Evolutionary conservation across 2,113 vertebrate genomes (phyloP).

Genomic region (Corvus moneduloides): DNA sequence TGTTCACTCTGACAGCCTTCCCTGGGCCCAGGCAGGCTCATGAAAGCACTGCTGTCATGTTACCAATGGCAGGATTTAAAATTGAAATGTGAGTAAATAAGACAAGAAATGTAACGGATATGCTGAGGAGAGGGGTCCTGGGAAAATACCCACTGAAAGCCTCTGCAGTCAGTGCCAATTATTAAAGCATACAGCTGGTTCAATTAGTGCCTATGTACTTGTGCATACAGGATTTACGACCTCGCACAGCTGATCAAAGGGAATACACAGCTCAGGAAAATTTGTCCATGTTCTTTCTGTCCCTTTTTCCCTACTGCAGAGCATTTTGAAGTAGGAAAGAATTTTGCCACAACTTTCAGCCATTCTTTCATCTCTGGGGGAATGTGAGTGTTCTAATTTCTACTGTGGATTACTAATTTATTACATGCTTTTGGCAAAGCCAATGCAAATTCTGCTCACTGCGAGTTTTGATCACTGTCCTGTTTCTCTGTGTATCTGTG

Average conservation of each 20-base stretch:
- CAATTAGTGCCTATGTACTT: constrained; percentile 37
- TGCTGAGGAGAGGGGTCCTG: constrained; percentile 27
- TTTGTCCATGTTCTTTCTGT: constrained; percentile 31
- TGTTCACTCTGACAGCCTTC: constrained; percentile 41
- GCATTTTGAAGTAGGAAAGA: constrained; percentile 3
- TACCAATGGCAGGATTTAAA: constrained; percentile 51
- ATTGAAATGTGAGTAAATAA: constrained; percentile 68
- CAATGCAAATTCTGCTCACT: constrained; percentile 5
- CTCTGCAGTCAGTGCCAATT: constrained; percentile 40
- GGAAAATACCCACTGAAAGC: constrained; percentile 41
- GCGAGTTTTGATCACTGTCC: not conserved
- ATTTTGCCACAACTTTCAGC: constrained; percentile 39
- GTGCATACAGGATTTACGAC: constrained; percentile 17
- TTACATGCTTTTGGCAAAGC: constrained; percentile 31
- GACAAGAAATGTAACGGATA: constrained; percentile 26
- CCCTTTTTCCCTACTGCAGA: not conserved
- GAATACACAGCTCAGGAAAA: constrained; percentile 14
- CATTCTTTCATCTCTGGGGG: not conserved
- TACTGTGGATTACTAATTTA: constrained; percentile 40
- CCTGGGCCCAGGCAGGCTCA: constrained; percentile 1
- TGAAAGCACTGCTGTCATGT: constrained; percentile 56
- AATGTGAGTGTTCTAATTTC: constrained; percentile 12
- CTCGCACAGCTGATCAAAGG: constrained; percentile 45
- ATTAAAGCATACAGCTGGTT: constrained; percentile 34
- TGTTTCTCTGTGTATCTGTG: not conserved